Percentiles rank a stretch among this genome's conserved stretches.
These are phyloP conservation scores for Odontomyia ornata DNA, from an alignment of 2,888 invertebrate genomes.

Conservation along the genomic window DNA sequence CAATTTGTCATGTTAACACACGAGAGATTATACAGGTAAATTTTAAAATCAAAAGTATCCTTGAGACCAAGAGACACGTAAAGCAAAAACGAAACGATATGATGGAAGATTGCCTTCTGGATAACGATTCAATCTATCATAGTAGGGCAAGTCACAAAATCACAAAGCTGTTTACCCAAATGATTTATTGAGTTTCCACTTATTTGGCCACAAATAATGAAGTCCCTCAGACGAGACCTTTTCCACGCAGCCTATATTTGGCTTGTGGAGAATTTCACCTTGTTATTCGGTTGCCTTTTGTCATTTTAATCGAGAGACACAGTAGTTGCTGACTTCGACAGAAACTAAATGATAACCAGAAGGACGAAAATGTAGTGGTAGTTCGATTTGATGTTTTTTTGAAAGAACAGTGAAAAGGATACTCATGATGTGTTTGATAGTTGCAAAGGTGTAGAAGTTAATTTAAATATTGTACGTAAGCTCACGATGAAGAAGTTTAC, in stretches of 20 bases:
- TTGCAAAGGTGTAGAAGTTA: too few species aligned
- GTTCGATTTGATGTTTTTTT: too few species aligned
- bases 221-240: conserved; percentile 33
- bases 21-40: conserved; percentile 8
- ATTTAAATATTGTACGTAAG: too few species aligned
- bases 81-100: neutral
- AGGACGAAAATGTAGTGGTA: neutral
- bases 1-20: conserved; percentile 37
- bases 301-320: neutral
- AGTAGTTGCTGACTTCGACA: neutral
- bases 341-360: neutral
- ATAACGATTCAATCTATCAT: conserved; percentile 42
- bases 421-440: too few species aligned
- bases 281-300: conserved; percentile 8
- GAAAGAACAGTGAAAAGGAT: too few species aligned
- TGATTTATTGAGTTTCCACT: conserved; percentile 47
- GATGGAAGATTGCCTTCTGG: conserved; percentile 21
- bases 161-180: conserved; percentile 46
- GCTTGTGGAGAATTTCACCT: conserved; percentile 6
- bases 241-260: neutral
- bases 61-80: conserved; percentile 9
- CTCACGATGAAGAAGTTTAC: too few species aligned
- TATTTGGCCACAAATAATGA: conserved; percentile 47
- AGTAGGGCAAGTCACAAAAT: conserved; percentile 30
- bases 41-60: conserved; percentile 17